phyloP scores from a whole-genome alignment of 2,113 vertebrate genomes.

The Bostrychus sinensis region DNA sequence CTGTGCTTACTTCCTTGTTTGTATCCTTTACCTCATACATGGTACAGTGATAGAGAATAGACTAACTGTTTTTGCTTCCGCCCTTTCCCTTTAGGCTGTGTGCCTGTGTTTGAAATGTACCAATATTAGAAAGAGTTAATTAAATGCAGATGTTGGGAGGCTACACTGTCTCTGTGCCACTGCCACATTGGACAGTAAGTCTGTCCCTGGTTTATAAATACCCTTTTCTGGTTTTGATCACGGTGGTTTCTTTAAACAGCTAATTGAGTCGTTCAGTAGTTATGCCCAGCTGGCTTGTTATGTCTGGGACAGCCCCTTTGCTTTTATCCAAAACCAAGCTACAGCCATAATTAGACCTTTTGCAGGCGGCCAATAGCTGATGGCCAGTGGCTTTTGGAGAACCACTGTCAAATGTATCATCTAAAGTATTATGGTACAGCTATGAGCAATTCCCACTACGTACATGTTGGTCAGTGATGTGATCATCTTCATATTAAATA shows the following conservation, averaged over 20 bases:
- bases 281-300: slow-evolving; percentile 65
- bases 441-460: slow-evolving; percentile 44
- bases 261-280: slow-evolving; percentile 53
- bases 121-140: slow-evolving; percentile 30
- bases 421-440: slow-evolving; percentile 18
- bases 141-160: slow-evolving; percentile 55
- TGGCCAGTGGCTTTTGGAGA: slow-evolving; percentile 37
- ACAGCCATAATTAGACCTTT: slow-evolving; percentile 73
- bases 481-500: slow-evolving; percentile 31
- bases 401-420: slow-evolving; percentile 39
- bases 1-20: slow-evolving; percentile 13
- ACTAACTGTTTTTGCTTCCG: background rate
- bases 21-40: background rate
- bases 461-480: slow-evolving; percentile 53
- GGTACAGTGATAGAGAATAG: background rate
- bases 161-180: slow-evolving; percentile 22
- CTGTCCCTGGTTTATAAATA: slow-evolving; percentile 61
- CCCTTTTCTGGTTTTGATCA: slow-evolving; percentile 56
- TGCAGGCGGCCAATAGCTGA: slow-evolving; percentile 57
- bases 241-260: slow-evolving; percentile 52
- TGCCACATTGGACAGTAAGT: slow-evolving; percentile 48
- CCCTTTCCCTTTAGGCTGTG: background rate
- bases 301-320: slow-evolving; percentile 67
- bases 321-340: slow-evolving; percentile 53
- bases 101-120: background rate